Evolutionary conservation across 2,113 vertebrate species (phyloP), one percentile per base, ranked within the genome.

Genomic region (Butorides virescens): DNA sequence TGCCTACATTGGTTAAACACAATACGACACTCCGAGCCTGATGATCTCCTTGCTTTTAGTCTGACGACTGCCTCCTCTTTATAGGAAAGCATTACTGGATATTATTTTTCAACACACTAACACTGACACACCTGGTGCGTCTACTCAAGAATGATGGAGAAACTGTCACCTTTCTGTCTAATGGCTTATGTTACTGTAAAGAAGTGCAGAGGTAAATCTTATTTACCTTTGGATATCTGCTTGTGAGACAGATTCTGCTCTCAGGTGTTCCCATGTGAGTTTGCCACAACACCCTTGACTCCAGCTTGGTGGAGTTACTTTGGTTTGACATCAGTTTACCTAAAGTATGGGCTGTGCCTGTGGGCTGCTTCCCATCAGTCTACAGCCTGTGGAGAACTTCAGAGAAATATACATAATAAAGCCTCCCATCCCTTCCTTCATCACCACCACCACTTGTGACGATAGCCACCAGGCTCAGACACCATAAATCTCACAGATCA

Each of bases 141-240:
- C 92, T 89, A 61, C 80, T 49, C 22, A 8, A 84, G 79, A 86
- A 91, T 66, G 92, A 93, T 42, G 61, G 85, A 89, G 96, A 95
- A 97, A 95, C 59, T 76, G 76, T 91, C 85, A 82, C 79, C 73
- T 94, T 93, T 72, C 80, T 87, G 59, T 65, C 84, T 91, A 91
- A 81, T 32, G 46, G 29, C 36, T 82, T 68, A 44, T 29, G 14
- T 32, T 80, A 36, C 53, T 3, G 0, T 23, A 74, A 88, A 95
- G 72, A 86, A 90, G 59, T 44, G 42, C 50, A 82, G 53, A 63
- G 32, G 18, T 13, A 79, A 93, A 70, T 36, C 80, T 84, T 21
- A 56, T 61, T 83, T 66, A 23, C 49, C 44, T 66, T 87, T 15
- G 19, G 23, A 44, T 36, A 71, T 17, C n/a, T 65, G 29, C 49